These are phyloP conservation scores for Darevskia nairensis DNA, from an alignment of 2,797 vertebrate genomes.

Conservation along the genomic window DNA sequence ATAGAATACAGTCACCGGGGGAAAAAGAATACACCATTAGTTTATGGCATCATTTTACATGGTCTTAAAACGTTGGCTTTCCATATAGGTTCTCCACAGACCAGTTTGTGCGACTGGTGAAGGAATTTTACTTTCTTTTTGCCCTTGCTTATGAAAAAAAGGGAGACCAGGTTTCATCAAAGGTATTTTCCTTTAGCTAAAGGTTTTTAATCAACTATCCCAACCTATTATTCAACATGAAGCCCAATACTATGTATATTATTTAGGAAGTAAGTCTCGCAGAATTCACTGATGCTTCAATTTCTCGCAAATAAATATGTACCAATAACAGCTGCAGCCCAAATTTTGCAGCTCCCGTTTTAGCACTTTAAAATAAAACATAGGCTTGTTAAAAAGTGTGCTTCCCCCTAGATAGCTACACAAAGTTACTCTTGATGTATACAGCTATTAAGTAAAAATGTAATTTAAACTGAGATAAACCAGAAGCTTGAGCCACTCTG, in stretches of 20 bases:
- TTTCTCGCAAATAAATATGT: too few relatives aligned
- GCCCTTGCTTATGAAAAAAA: too few relatives aligned
- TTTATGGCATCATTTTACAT: too few relatives aligned
- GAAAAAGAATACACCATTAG: too few relatives aligned
- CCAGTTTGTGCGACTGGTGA: too few relatives aligned
- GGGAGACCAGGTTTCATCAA: too few relatives aligned
- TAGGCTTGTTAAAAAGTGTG: neutral
- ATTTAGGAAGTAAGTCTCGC: neutral
- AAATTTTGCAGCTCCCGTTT: neutral
- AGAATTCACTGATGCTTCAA: neutral
- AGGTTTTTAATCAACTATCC: neutral
- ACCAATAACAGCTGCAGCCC: neutral
- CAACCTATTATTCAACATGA: neutral
- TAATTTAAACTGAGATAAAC: slow-evolving; percentile 70
- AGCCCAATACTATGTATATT: neutral
- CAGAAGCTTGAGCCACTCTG: slow-evolving; percentile 69
- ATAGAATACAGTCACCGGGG: too few relatives aligned
- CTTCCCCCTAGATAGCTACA: slow-evolving; percentile 2
- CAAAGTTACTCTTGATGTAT: slow-evolving; percentile 51
- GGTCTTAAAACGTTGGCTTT: too few relatives aligned
- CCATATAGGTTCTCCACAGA: too few relatives aligned
- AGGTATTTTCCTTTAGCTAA: neutral
- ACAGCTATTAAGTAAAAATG: slow-evolving; percentile 63
- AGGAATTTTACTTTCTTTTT: too few relatives aligned
- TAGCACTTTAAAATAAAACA: neutral